A percentile compares a stretch with the other conserved stretches of the same genome.
phyloP scores from a whole-genome alignment of 2,797 vertebrate species.

The Nyctalus aviator region DNA sequence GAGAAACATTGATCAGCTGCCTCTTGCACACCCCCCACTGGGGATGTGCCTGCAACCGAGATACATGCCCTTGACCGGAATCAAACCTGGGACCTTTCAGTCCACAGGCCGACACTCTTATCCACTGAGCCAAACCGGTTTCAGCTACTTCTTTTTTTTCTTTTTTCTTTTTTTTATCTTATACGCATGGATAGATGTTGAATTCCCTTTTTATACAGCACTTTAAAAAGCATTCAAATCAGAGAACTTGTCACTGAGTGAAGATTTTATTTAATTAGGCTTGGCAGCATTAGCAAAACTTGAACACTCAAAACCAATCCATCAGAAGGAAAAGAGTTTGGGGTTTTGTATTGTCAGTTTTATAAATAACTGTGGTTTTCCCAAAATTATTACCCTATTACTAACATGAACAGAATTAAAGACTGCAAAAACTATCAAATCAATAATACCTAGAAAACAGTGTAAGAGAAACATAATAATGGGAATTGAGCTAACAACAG shows the following conservation, averaged over 20 bases:
- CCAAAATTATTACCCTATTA: neutral
- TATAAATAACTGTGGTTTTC: slow-evolving; percentile 14
- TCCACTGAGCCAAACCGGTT: too few relatives aligned
- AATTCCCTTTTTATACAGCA: neutral
- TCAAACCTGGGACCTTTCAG: too few relatives aligned
- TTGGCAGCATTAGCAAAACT: neutral
- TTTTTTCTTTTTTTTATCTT: neutral
- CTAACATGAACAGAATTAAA: slow-evolving; percentile 43
- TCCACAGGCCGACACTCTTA: too few relatives aligned
- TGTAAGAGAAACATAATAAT: neutral
- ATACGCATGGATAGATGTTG: neutral
- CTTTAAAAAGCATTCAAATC: neutral
- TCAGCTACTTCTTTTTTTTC: neutral
- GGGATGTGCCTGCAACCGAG: too few relatives aligned
- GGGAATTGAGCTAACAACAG: neutral
- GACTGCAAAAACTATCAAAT: neutral
- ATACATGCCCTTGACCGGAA: too few relatives aligned
- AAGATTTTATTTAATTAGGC: neutral
- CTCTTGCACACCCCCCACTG: too few relatives aligned
- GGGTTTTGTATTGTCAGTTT: slow-evolving; percentile 8
- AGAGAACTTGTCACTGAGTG: neutral
- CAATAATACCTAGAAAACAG: slow-evolving; percentile 7
- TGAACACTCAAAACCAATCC: slow-evolving; percentile 25
- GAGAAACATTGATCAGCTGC: too few relatives aligned
- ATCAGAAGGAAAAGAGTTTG: neutral